Base-by-base conservation (phyloP, 2,888 invertebrate genomes). In the Andricus curvator region DNA sequence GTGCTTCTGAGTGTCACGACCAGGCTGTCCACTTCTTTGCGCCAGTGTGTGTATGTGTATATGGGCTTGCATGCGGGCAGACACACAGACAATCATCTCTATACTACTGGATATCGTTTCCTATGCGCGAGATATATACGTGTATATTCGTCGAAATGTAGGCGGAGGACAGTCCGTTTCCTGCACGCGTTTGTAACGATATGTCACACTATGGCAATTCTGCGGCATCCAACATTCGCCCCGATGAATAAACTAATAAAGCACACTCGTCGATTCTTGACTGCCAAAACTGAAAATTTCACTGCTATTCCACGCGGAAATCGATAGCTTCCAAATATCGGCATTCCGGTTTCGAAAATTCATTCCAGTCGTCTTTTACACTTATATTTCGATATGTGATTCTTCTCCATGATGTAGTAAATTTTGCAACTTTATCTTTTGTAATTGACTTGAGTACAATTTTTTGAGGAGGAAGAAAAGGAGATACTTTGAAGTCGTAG, bases 1-100 rank as follows among this genome's bases (percentile, higher is more conserved):
- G 91, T 91, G 88, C 91, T 91, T 91, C 91, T 88, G 90, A 90
- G 91, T 91, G 91, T 91, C 91, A 91, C 86, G 86, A 89, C 87
- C 91, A 91, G 91, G 87, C 90, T 74, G 74, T 74, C 89, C 91
- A 90, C 90, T 91, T 91, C 90, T 91, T 91, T 90, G 88, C 88
- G 84, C 84, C 81, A 84, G 79, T 82, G 85, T 86, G 86, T 83
- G 70, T 51, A 20, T 77, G 56, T 56, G 60, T 25, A 17, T 44
- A 68, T 37, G 41, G 37, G 64, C 67, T 62, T 44, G 44, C 65
- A 68, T 67, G 29, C 70, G 80, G 29, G 22, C 67, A 66, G 56
- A 74, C 70, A 74, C 70, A 56, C 51, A 51, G n/a, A 20, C 56
- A 74, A 56, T 41, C 65, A 77, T 77, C 77, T 77, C 77, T 77